These are phyloP conservation scores for Parazoanthus swiftii DNA, from an alignment of 92 coral and sea anemone genomes.

Conservation along the genomic window DNA sequence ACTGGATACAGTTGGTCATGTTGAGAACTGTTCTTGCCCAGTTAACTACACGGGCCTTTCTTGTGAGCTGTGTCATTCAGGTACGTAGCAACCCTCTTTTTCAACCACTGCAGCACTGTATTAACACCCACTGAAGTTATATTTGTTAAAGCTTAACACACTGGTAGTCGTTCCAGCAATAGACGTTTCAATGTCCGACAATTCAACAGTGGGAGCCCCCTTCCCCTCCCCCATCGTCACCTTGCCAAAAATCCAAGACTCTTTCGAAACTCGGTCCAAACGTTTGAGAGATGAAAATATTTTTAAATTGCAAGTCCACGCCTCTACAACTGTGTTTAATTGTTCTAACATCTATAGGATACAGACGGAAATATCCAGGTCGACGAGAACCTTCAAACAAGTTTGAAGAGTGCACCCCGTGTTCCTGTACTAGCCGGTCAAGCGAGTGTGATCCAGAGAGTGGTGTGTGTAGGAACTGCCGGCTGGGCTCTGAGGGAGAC, in stretches of 20 bases:
- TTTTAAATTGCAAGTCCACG: neutral
- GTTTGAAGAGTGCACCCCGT: constrained; percentile 61
- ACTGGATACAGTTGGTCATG: constrained; percentile 72
- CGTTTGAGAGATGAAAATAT: neutral
- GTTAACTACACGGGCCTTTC: constrained; percentile 77
- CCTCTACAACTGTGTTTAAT: too few species aligned
- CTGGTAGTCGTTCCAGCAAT: neutral
- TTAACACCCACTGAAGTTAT: too few species aligned
- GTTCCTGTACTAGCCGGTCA: constrained; percentile 84
- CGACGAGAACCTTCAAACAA: constrained; percentile 27
- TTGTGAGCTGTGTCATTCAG: constrained; percentile 81
- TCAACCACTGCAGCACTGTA: too few species aligned
- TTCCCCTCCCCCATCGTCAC: too few species aligned
- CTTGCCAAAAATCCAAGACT: too few species aligned
- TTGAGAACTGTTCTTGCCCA: constrained; percentile 89
- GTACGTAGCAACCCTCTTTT: constrained; percentile 41
- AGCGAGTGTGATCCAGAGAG: constrained; percentile 74
- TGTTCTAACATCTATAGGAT: constrained; percentile 21
- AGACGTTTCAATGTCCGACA: neutral
- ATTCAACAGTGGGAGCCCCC: too few species aligned
- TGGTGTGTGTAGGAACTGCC: constrained; percentile 81
- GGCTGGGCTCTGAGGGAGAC: constrained; percentile 81
- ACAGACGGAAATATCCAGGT: constrained; percentile 24
- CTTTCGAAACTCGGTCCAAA: too few species aligned
- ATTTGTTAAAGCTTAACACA: neutral